A percentile compares a stretch with the other conserved stretches of the same genome.
Evolutionary conservation across 1,140 invertebrate species (phyloP).

Genomic region (Helicoverpa zea): DNA sequence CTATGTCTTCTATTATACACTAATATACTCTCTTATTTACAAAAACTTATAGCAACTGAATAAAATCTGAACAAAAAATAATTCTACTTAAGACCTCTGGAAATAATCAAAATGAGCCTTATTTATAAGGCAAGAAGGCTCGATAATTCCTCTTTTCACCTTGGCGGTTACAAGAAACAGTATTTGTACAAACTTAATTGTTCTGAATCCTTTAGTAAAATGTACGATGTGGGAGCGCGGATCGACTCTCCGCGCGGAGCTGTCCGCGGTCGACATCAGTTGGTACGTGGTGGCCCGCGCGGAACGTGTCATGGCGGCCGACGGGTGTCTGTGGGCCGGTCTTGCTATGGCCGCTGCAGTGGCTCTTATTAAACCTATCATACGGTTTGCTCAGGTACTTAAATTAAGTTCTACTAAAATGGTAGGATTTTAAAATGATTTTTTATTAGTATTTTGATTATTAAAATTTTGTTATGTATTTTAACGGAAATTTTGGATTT

Average conservation of each 20-base stretch:
- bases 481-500: background rate
- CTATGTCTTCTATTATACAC: too few relatives aligned
- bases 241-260: slow-evolving; percentile 96
- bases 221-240: slow-evolving; percentile 97
- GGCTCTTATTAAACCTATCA: slow-evolving; percentile 68
- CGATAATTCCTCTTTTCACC: too few relatives aligned
- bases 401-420: background rate
- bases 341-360: slow-evolving; percentile 71
- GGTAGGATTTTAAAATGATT: too few relatives aligned
- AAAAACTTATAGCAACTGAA: too few relatives aligned
- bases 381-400: slow-evolving; percentile 76
- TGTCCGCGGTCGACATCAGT: slow-evolving; percentile 97
- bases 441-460: background rate
- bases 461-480: background rate
- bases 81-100: too few relatives aligned
- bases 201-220: slow-evolving; percentile 89
- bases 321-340: slow-evolving; percentile 72
- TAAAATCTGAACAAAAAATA: too few relatives aligned
- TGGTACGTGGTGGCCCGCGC: slow-evolving; percentile 96
- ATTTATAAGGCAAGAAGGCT: too few relatives aligned
- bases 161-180: too few relatives aligned
- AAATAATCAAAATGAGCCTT: too few relatives aligned
- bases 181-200: background rate
- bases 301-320: slow-evolving; percentile 87
- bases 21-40: too few relatives aligned